Base-by-base conservation (phyloP, 2,113 vertebrate genomes). In the Silurus meridionalis region DNA sequence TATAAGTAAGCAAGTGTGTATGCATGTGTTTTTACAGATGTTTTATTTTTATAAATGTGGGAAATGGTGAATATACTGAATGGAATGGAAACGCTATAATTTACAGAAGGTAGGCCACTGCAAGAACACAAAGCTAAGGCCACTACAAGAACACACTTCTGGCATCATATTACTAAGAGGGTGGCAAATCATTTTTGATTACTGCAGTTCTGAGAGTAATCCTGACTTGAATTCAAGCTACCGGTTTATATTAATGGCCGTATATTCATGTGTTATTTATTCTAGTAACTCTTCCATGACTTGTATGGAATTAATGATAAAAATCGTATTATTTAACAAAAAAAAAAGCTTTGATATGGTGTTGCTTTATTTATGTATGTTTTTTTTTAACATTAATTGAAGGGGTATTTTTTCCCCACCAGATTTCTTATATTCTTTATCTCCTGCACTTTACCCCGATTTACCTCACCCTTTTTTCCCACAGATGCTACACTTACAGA, bases 1-100 rank as follows among this genome's bases (percentile, higher is more conserved):
- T 28, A 8, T 88, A 60, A 79, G 37, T 79, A 79, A 58, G 58
- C 82, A 25, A 74, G 46, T 75, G 82, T 79, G 80, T 67, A 82
- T 66, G 3, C 15, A 52, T 85, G 71, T 48, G 25, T 64, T 53
- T 55, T 21, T 10, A 23, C 15, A 61, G 8, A 63, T 80, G 21
- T 25, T 48, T 78, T 61, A 5, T 61, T 55, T 80, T 67, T 21
- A 17, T 81, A 9, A 71, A 28, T 58, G 46, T 83, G 63, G 63
- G 82, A 37, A 87, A 86, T 17, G 83, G 80, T 78, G 69, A 25
- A 81, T 60, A n/a, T 19, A 55, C 52, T 7, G 37, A 50, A 61
- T 60, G 25, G 19, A 60, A 37, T 60, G 9, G 78, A 79, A 60
- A 21, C 55, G 3, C 8, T 21, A 21, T 10, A 9, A 3, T 58